A percentile compares a stretch with the other conserved stretches of the same genome.
phyloP scores from a whole-genome alignment of 2,797 vertebrate genomes.

The Enoplosus armatus region DNA sequence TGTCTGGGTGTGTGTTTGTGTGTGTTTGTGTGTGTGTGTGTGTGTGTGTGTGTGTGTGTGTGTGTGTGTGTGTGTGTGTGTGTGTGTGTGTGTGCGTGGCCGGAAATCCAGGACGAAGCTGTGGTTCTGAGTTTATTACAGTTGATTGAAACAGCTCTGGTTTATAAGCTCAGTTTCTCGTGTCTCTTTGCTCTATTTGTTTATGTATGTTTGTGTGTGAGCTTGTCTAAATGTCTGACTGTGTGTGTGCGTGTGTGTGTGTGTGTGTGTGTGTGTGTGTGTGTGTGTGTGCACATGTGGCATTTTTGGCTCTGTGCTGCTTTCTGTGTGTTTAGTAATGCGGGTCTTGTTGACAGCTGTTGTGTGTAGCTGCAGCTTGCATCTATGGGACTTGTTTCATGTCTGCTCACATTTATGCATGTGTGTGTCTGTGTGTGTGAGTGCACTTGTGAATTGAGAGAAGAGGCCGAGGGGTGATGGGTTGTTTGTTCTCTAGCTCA shows the following conservation, averaged over 20 bases:
- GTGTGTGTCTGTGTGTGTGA: background rate
- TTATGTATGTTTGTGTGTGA: constrained; percentile 28
- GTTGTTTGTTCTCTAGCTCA: constrained; percentile 81
- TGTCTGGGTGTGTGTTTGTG: constrained; percentile 51
- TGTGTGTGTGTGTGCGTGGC: constrained; percentile 22
- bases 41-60: constrained; percentile 64
- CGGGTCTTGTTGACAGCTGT: constrained; percentile 69
- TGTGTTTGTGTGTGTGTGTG: constrained; percentile 25
- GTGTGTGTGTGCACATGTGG: background rate
- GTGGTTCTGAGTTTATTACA: constrained; percentile 63
- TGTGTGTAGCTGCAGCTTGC: constrained; percentile 56
- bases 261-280: constrained; percentile 1
- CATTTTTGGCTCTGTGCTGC: constrained; percentile 39
- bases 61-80: constrained; percentile 51
- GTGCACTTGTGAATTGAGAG: constrained; percentile 60
- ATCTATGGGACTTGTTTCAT: constrained; percentile 61
- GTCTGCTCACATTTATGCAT: constrained; percentile 52
- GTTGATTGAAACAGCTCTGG: constrained; percentile 73
- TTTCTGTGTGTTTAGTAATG: constrained; percentile 60
- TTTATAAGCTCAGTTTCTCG: constrained; percentile 58
- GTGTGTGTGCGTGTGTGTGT: background rate
- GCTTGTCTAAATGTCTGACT: background rate
- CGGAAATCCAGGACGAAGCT: constrained; percentile 45
- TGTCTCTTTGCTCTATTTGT: constrained; percentile 47
- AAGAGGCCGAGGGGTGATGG: constrained; percentile 74